phyloP scores from a whole-genome alignment of 2,113 vertebrate genomes.

The Gavia stellata region DNA sequence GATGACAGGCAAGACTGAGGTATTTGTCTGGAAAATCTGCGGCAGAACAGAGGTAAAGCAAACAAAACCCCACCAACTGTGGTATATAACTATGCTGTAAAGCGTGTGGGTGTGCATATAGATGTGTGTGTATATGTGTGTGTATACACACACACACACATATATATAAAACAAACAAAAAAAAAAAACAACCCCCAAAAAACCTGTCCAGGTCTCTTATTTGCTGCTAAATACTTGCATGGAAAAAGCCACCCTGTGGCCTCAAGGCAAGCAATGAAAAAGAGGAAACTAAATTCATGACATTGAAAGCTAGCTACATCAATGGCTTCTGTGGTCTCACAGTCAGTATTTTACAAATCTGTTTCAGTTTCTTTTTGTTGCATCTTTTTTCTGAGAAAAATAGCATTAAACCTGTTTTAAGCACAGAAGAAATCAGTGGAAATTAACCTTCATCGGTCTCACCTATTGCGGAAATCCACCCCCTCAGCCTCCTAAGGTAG shows the following conservation, averaged over 20 bases:
- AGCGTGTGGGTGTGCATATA: neutral
- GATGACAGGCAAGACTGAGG: neutral
- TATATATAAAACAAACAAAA: neutral
- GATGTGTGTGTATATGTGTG: rapidly evolving
- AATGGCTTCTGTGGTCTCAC: neutral
- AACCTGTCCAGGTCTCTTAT: neutral
- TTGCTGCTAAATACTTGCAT: neutral
- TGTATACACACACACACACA: no score
- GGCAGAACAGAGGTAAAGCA: neutral
- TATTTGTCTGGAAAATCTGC: neutral
- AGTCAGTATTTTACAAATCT: neutral
- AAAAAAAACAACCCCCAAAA: neutral
- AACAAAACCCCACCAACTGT: rapidly evolving
- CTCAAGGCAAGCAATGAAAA: neutral
- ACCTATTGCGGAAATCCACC: neutral
- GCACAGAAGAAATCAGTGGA: neutral
- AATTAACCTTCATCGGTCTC: neutral
- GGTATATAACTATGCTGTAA: neutral
- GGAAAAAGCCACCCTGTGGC: neutral
- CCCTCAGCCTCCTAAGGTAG: neutral
- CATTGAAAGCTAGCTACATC: neutral
- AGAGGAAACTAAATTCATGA: neutral
- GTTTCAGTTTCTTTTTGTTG: neutral
- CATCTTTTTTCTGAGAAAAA: neutral
- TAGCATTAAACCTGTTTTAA: neutral